Evolutionary conservation across 2,888 invertebrate genomes (phyloP).

Genomic region (Rapana venosa): DNA sequence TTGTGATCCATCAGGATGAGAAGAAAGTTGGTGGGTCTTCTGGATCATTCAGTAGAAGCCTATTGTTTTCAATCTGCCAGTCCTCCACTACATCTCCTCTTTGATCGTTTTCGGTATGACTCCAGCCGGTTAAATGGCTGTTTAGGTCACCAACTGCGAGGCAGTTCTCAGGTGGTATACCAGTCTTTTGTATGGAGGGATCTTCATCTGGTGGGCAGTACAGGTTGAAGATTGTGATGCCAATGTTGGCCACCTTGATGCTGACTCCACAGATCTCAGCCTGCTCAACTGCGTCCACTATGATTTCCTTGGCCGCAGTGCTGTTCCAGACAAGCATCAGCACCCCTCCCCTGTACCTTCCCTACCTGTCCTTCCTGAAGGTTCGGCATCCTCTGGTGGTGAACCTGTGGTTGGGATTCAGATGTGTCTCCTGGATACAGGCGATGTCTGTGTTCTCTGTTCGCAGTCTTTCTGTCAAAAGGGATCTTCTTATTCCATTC

Average conservation of each 20-base stretch:
- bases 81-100: constrained; percentile 41
- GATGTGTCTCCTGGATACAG: constrained; percentile 28
- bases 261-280: background rate
- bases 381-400: background rate
- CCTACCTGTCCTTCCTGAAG: background rate
- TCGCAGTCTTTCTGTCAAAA: background rate
- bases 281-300: background rate
- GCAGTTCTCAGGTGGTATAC: background rate
- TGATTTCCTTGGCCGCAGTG: background rate
- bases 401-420: background rate
- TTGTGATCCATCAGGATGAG: too few species aligned
- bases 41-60: constrained; percentile 23
- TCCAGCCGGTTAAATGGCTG: constrained; percentile 38
- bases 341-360: background rate
- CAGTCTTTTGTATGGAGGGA: background rate
- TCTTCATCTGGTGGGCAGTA: constrained; percentile 3
- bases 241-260: background rate
- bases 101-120: constrained; percentile 16
- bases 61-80: constrained; percentile 22
- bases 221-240: background rate
- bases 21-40: constrained; percentile 36
- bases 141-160: constrained; percentile 32
- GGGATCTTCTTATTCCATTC: constrained; percentile 23
- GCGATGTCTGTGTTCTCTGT: constrained; percentile 7
- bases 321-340: background rate